Evolutionary conservation across 2,113 vertebrate genomes (phyloP).

Genomic region (Hippocampus abdominalis): DNA sequence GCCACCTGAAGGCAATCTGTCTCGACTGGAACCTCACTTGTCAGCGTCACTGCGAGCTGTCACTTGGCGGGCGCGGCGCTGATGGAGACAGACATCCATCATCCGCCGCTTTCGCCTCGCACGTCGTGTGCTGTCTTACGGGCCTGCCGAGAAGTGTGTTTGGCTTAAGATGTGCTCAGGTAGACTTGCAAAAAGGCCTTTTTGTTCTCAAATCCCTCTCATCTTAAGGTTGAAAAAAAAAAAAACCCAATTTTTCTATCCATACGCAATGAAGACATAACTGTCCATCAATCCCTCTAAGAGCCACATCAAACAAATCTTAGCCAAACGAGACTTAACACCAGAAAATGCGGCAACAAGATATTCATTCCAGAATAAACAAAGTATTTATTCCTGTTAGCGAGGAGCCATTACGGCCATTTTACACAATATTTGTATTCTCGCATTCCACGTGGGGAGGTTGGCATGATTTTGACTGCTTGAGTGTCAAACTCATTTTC

Average conservation of each 20-base stretch:
- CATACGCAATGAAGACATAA: constrained; percentile 21
- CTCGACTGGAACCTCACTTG: constrained; percentile 58
- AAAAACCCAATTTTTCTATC: constrained; percentile 15
- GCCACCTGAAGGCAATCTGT: constrained; percentile 72
- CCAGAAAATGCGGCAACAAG: constrained; percentile 8
- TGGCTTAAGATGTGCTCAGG: constrained; percentile 46
- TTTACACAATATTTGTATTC: background rate
- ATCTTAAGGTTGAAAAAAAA: constrained; percentile 15
- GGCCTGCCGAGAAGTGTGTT: constrained; percentile 40
- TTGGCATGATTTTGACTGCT: background rate
- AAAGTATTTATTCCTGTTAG: constrained; percentile 11
- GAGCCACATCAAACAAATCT: constrained; percentile 24
- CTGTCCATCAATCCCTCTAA: constrained; percentile 48
- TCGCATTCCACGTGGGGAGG: background rate
- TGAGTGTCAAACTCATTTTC: background rate
- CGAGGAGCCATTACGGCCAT: background rate
- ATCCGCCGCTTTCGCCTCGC: constrained; percentile 30
- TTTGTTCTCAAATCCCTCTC: constrained; percentile 38
- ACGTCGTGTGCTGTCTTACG: constrained; percentile 46
- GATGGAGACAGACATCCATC: constrained; percentile 66
- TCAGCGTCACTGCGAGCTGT: constrained; percentile 65
- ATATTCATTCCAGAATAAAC: background rate
- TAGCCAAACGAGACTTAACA: constrained; percentile 30
- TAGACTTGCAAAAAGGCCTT: constrained; percentile 23
- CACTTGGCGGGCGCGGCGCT: constrained; percentile 43